Evolutionary conservation across 1,140 invertebrate genomes (phyloP).

Genomic region (Druon quercuslanigerum): DNA sequence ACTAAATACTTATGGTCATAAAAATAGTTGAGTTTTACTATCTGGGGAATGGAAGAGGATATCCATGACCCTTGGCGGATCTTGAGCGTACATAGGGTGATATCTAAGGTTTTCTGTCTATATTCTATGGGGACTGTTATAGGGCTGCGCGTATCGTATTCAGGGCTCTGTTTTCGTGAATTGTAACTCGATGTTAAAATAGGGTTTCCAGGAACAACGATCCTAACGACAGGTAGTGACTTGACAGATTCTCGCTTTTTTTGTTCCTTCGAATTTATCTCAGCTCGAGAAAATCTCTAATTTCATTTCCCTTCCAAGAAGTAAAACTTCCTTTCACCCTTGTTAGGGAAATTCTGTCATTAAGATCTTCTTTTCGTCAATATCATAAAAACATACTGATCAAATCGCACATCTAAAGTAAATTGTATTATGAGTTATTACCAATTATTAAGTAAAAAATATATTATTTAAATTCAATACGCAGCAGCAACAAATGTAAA

Average conservation of each 20-base stretch:
- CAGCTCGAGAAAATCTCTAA: background rate
- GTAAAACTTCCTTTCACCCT: too few species aligned
- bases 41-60: slow-evolving; percentile 21
- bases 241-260: slow-evolving; percentile 14
- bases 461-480: too few species aligned
- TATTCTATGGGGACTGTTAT: slow-evolving; percentile 46
- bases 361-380: too few species aligned
- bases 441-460: too few species aligned
- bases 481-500: too few species aligned
- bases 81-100: slow-evolving; percentile 39
- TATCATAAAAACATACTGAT: too few species aligned
- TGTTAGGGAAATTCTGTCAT: too few species aligned
- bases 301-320: background rate
- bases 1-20: slow-evolving; percentile 36
- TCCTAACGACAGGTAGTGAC: slow-evolving; percentile 19
- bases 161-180: slow-evolving; percentile 62
- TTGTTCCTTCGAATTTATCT: slow-evolving; percentile 2
- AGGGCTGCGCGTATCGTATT: slow-evolving; percentile 66
- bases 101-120: slow-evolving; percentile 37
- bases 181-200: slow-evolving; percentile 63
- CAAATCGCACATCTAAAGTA: too few species aligned
- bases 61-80: slow-evolving; percentile 28
- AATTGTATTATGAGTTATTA: too few species aligned
- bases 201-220: slow-evolving; percentile 62
- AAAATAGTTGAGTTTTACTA: slow-evolving; percentile 34